These are phyloP conservation scores for Octomys mimax DNA, from an alignment of 2,797 vertebrate genomes.

Conservation along the genomic window DNA sequence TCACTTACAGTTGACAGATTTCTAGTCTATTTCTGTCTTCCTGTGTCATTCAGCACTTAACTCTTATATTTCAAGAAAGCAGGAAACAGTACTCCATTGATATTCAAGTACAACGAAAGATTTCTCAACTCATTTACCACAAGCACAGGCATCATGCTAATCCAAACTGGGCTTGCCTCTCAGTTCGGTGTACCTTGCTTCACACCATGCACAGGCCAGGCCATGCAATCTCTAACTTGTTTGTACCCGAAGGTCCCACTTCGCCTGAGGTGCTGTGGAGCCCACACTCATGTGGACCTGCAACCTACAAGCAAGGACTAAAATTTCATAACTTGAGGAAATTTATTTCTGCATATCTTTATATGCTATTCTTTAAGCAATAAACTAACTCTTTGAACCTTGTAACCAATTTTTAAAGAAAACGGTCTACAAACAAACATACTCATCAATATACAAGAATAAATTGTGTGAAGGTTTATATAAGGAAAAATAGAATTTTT, in stretches of 20 bases:
- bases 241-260: not conserved
- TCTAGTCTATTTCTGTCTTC: not conserved
- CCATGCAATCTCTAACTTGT: not conserved
- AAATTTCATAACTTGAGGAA: not conserved
- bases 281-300: conserved; percentile 7
- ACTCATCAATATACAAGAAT: not conserved
- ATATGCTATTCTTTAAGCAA: conserved; percentile 14
- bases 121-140: not conserved
- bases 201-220: not conserved
- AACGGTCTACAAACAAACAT: not conserved
- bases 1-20: not conserved
- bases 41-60: not conserved
- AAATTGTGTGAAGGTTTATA: not conserved
- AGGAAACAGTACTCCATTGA: not conserved
- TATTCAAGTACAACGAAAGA: not conserved
- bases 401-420: conserved; percentile 8
- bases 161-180: not conserved
- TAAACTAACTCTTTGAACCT: conserved; percentile 35
- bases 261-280: not conserved
- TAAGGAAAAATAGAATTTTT: conserved; percentile 6
- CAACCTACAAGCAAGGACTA: not conserved
- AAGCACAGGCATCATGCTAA: not conserved
- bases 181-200: not conserved
- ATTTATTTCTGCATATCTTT: not conserved
- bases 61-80: conserved; percentile 38